Evolutionary conservation across 2,797 vertebrate species (phyloP).

Genomic region (Anisognathus igniventris): DNA sequence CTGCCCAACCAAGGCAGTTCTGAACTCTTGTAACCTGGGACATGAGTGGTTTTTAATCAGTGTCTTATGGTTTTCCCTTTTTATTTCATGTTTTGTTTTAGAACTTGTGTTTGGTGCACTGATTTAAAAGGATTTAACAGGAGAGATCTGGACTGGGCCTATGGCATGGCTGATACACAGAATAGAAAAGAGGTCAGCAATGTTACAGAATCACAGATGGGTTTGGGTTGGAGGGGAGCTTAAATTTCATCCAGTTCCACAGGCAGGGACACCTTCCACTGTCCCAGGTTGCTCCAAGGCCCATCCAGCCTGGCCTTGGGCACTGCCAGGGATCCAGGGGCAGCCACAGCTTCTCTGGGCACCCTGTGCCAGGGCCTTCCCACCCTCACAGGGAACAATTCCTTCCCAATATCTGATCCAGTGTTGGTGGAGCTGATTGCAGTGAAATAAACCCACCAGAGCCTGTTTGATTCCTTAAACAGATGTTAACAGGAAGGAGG

Average conservation of each 20-base stretch:
- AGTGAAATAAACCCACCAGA: background rate
- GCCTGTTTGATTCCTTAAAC: background rate
- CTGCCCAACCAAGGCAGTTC: background rate
- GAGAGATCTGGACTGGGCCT: background rate
- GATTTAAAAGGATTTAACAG: background rate
- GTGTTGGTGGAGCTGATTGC: background rate
- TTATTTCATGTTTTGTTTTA: background rate
- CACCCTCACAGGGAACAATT: background rate
- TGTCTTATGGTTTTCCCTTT: background rate
- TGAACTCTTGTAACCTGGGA: rapidly evolving
- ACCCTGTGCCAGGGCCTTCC: background rate
- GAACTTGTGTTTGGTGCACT: background rate
- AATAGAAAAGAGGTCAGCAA: background rate
- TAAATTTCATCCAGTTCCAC: background rate
- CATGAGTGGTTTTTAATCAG: rapidly evolving
- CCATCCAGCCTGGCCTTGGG: rapidly evolving
- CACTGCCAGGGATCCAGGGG: background rate
- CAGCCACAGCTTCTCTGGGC: background rate
- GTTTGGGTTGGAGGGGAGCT: background rate
- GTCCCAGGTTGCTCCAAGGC: rapidly evolving
- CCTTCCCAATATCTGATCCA: background rate
- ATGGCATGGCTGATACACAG: background rate
- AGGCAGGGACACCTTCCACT: background rate
- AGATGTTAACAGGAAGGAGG: background rate
- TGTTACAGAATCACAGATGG: rapidly evolving